Base-by-base conservation (phyloP, 2,797 vertebrate genomes). In the Pogonophryne albipinna region DNA sequence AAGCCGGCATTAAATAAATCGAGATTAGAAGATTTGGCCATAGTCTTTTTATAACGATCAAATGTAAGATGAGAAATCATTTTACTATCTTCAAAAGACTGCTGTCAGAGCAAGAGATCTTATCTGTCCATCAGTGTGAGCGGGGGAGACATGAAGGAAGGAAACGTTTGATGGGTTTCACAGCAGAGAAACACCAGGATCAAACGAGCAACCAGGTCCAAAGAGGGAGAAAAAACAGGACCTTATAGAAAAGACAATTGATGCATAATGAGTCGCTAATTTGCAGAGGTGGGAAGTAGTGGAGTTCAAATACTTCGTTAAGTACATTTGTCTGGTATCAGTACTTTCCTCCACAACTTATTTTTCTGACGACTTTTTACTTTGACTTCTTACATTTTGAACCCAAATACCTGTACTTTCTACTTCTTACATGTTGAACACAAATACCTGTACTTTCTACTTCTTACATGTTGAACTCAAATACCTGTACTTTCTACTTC, bases 181-280 rank as follows among this genome's bases (percentile, higher is more conserved):
- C 3, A 23, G 3, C 23, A 23, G 23, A 23, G 23, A 23, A 23
- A 23, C 23, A 23, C 23, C 23, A 23, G 23, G 23, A 23, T 23
- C 23, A 23, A 3, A 23, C 23, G n/a, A n/a, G n/a, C n/a, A n/a
- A 41, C 17, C 74, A 82, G 31, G 56, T 49, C 60, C 42, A 58
- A 63, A 41, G 38, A 56, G 41, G 55, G 52, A 71, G 57, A 60
- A 31, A 31, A 31, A 31, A 16, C 73, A 73, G 45, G 51, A 50
- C 56, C 57, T 42, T 71, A 23, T 23, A 23, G 85, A 78, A 85
- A 74, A 73, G 73, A 78, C 79, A 84, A 75, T 85, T 79, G 79
- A 66, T 61, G 68, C 31, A n/a, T 5, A 42, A 15, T 4, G 71
- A 41, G 66, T 52, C 57, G 0, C 67, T 74, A 76, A 84, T 86